Base-by-base conservation (phyloP, 2,797 vertebrate genomes). In the Hoplostethus mediterraneus region DNA sequence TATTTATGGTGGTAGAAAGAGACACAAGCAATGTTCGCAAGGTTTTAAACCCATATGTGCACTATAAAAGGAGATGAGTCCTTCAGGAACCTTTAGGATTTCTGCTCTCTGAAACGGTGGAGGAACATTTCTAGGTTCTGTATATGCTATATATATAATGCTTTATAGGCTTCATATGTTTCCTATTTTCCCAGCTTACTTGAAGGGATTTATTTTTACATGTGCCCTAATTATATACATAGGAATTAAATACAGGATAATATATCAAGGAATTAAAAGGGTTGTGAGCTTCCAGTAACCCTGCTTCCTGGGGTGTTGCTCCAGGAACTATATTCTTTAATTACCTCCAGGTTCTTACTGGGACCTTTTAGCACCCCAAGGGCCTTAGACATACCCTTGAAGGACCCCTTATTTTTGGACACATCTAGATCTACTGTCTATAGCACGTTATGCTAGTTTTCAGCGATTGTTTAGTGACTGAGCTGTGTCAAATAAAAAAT, bases 41-140 rank as follows among this genome's bases (percentile, higher is more conserved):
- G 71, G 52, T 67, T 88, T 90, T 85, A 84, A 67, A 54, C 64
- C 83, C 82, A 90, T 76, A 87, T 88, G 90, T 77, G 83, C 52
- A 17, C 69, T 45, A 54, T 40, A 69, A 47, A 77, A 63, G 12
- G 55, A 61, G 25, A 71, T 11, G 7, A 51, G 73, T 71, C 63
- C n/a, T 61, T 60, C 45, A 63, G 38, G 28, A 63, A 65, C 58
- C 36, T 67, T 42, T 30, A 11, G n/a, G 63, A 55, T 21, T 53
- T 73, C 4, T 7, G 14, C 52, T 33, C 36, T 31, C 28, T 70
- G 40, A 47, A 31, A 56, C 28, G 17, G 38, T 12, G 16, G 16
- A 6, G 3, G 42, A n/a, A 9, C 36, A 5, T 57, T 48, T 45
- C 13, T 44, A 47, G 28, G 28, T 21, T 21, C 21, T 21, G 21